Evolutionary conservation across 1,140 invertebrate genomes (phyloP).

Genomic region (Pygmarrhopalites habei): DNA sequence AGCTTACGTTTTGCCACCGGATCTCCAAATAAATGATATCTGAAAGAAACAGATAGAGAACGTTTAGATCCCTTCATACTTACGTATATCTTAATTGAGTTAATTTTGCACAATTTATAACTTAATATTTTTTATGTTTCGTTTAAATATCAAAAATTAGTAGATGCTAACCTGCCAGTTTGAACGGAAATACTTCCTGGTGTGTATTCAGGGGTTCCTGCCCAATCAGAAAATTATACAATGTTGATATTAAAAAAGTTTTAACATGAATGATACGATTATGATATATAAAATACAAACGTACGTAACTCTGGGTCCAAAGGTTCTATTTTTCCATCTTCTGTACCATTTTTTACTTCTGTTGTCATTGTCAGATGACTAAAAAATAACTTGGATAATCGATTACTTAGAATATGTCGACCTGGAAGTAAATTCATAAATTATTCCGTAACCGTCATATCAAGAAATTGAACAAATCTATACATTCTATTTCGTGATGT

Average conservation of each 20-base stretch:
- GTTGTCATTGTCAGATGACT: constrained; percentile 24
- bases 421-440: constrained; percentile 22
- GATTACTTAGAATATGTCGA: constrained; percentile 19
- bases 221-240: no score
- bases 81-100: no score
- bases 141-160: no score
- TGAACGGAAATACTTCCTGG: background rate
- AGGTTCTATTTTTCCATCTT: background rate
- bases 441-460: no score
- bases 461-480: background rate
- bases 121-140: no score
- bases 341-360: constrained; percentile 2
- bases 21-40: constrained; percentile 20
- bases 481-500: no score
- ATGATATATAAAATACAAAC: background rate
- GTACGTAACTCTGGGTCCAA: constrained; percentile 27
- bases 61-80: no score
- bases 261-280: background rate
- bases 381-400: constrained; percentile 27
- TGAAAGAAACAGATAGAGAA: no score
- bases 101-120: no score
- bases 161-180: constrained; percentile 6
- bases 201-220: constrained; percentile 8
- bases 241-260: no score
- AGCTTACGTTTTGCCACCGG: constrained; percentile 20